Conservation (phyloP, 2,797 vertebrate genomes). For the Tympanoctomys barrerae region DNA sequence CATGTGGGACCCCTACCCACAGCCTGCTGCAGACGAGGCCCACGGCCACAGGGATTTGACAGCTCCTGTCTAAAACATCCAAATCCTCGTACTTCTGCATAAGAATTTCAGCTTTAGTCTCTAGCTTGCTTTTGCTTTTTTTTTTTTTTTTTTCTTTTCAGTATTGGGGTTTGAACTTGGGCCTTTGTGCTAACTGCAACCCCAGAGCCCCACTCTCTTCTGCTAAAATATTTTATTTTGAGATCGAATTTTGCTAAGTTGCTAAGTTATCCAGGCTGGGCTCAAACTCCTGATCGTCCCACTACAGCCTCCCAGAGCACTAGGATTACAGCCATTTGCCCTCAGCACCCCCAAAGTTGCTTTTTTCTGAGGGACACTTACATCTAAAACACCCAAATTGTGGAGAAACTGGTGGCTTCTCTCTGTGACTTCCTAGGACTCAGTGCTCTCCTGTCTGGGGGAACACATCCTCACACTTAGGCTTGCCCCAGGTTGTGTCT, state of each 20-base stretch:
- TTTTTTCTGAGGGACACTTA: not conserved
- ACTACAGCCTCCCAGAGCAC: not conserved
- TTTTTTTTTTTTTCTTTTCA: too few relatives aligned
- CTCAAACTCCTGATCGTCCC: not conserved
- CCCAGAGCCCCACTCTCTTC: not conserved
- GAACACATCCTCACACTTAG: not conserved
- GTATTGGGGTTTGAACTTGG: not conserved
- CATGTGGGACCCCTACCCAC: rapidly evolving
- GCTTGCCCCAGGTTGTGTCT: not conserved
- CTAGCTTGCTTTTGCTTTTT: not conserved
- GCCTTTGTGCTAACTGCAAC: not conserved
- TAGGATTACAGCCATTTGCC: not conserved
- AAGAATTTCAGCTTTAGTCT: not conserved
- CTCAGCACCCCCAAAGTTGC: not conserved
- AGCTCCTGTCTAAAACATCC: too few relatives aligned
- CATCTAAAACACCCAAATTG: not conserved
- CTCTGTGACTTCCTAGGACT: too few relatives aligned
- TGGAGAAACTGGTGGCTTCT: not conserved
- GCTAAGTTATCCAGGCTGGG: not conserved
- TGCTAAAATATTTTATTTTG: not conserved
- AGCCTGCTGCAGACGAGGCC: not conserved
- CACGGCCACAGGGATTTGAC: rapidly evolving
- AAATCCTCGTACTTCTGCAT: not conserved
- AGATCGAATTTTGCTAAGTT: not conserved
- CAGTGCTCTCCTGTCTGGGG: not conserved